These are phyloP conservation scores for Toxostoma redivivum DNA, from an alignment of 2,113 vertebrate genomes.

Conservation along the genomic window DNA sequence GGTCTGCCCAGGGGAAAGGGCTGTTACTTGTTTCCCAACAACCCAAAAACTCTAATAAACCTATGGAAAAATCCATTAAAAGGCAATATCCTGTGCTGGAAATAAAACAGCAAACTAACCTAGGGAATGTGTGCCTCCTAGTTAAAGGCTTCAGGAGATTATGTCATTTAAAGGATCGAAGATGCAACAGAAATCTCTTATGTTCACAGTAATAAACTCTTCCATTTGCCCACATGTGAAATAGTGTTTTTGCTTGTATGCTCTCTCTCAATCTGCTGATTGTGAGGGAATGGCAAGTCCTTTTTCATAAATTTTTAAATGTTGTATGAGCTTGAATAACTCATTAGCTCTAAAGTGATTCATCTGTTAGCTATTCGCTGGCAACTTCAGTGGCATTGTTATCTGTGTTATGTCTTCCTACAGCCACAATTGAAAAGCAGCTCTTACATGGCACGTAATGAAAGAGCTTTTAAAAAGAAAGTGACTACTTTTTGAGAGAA, in stretches of 20 bases:
- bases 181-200: background rate
- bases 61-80: background rate
- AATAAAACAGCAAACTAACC: background rate
- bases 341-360: conserved; percentile 38
- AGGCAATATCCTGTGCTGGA: background rate
- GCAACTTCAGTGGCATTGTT: background rate
- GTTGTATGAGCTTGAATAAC: conserved; percentile 1
- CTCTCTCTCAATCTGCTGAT: background rate
- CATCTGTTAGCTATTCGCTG: conserved; percentile 27
- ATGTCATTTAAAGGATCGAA: background rate
- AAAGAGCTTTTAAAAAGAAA: background rate
- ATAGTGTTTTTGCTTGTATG: background rate
- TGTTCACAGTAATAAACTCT: background rate
- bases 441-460: background rate
- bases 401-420: background rate
- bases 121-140: background rate
- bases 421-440: background rate
- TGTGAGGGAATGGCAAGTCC: background rate
- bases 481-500: background rate
- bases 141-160: background rate
- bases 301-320: conserved; percentile 19
- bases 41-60: background rate
- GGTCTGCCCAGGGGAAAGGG: background rate
- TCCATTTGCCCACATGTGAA: background rate
- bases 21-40: background rate